Evolutionary conservation across 2,113 vertebrate genomes (phyloP), one percentile per base, ranked within the genome.

Genomic region (Melierax canorus): DNA sequence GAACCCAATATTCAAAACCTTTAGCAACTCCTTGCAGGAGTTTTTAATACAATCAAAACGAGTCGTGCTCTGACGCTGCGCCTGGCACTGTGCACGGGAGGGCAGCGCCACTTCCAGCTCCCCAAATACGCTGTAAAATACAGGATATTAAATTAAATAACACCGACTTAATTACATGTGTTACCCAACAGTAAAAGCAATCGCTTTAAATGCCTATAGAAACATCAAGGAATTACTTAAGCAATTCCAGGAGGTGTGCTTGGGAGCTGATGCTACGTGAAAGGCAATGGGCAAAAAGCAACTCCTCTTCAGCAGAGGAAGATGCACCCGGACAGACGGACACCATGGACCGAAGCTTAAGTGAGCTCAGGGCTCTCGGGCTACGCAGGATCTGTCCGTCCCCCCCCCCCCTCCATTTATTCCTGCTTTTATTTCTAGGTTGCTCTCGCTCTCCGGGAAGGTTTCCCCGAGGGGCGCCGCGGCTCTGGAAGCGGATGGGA

Each of bases 121-220:
- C 75, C 71, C 63, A 92, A 91, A 94, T 0, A n/a, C 1, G 3
- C 68, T 46, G 46, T 46, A 81, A 93, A 94, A 92, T 84, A 43
- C 67, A 56, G 94, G 86, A 92, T 90, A 87, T 91, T 95, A 63
- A 96, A 94, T 96, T 66, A 95, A 95, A 78, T 91, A 92, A 88
- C 0, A 1, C 73, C 3, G 3, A 36, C 51, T 96, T 94, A 91
- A 97, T 91, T 58, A 95, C 89, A 85, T 1, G 10, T 81, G 82
- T 87, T 86, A 91, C 71, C 76, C 82, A 86, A 89, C 69, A 83
- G 69, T 78, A 71, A 89, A 92, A 90, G 72, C 41, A 68, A 90
- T 34, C 68, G 6, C 59, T 89, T 82, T 22, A 45, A 91, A 88
- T 15, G 62, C 56, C 85, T 92, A 34, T 11, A 73, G 82, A 92